A percentile compares a stretch with the other conserved stretches of the same genome.
phyloP scores from a whole-genome alignment of 2,797 vertebrate genomes.

The Pseudotriccus pelzelni region DNA sequence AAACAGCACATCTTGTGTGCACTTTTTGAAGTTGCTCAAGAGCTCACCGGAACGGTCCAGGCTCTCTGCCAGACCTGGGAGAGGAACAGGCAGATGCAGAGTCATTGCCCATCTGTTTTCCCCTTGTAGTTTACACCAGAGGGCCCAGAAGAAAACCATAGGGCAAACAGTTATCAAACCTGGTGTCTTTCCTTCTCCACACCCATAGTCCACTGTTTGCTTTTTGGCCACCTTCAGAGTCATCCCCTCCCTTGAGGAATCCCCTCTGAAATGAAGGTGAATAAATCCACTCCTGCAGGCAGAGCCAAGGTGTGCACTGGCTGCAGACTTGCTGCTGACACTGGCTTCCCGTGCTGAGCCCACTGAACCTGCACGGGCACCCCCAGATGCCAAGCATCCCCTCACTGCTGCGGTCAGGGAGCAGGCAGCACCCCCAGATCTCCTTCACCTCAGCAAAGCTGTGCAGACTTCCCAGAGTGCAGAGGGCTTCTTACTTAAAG shows the following conservation, averaged over 20 bases:
- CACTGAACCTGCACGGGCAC: not conserved
- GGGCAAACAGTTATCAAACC: not conserved
- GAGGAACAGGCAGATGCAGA: not conserved
- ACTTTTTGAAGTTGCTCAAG: not conserved
- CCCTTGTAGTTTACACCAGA: not conserved
- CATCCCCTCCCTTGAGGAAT: not conserved
- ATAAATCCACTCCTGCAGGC: not conserved
- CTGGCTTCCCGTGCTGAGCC: not conserved
- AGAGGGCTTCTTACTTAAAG: not conserved
- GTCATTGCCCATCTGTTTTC: not conserved
- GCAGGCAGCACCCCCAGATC: rapidly evolving
- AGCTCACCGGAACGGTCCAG: rapidly evolving
- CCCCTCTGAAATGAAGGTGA: not conserved
- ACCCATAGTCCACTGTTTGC: rapidly evolving
- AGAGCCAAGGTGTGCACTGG: not conserved
- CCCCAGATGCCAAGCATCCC: rapidly evolving
- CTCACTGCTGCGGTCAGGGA: not conserved
- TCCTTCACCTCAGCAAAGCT: not conserved
- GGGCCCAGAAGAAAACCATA: not conserved
- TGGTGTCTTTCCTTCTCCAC: not conserved
- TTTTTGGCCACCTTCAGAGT: not conserved
- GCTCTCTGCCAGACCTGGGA: not conserved
- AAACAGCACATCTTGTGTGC: not conserved
- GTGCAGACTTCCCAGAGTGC: not conserved
- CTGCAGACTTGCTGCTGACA: rapidly evolving